Evolutionary conservation across 2,113 vertebrate genomes (phyloP).

Genomic region (Panthera tigris): DNA sequence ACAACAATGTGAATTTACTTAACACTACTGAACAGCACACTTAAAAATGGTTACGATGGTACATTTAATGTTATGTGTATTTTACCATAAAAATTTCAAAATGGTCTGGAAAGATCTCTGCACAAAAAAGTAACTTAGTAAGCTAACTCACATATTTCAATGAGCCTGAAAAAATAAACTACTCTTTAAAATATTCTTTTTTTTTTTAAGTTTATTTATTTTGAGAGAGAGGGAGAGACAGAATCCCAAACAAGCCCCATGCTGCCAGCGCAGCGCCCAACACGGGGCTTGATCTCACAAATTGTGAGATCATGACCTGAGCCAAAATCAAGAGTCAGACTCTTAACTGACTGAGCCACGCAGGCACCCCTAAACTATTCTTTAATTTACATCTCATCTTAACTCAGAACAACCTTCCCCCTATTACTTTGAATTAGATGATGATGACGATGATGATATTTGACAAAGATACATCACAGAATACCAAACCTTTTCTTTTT

Average conservation of each 20-base stretch:
- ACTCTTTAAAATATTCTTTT: constrained; percentile 2
- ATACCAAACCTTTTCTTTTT: not conserved
- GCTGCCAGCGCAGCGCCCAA: too few species aligned
- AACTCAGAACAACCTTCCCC: not conserved
- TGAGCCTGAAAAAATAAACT: constrained; percentile 22
- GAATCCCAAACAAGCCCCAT: too few species aligned
- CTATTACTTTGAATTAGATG: not conserved
- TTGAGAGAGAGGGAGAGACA: too few species aligned
- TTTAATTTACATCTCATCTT: constrained; percentile 22
- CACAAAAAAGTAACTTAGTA: constrained; percentile 6
- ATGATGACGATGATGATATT: not conserved
- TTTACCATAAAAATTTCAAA: not conserved
- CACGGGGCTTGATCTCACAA: too few species aligned
- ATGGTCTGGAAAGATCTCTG: not conserved
- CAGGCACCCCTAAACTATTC: not conserved
- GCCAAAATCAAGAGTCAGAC: too few species aligned
- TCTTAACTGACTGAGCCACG: too few species aligned
- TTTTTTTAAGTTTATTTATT: too few species aligned
- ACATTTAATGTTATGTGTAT: not conserved
- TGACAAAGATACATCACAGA: not conserved
- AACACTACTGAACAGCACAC: not conserved
- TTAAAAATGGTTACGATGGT: not conserved
- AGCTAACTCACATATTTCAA: not conserved
- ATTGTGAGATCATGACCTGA: too few species aligned
- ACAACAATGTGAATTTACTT: not conserved